phyloP scores from a whole-genome alignment of 2,797 vertebrate genomes.

The Sylvia borin region DNA sequence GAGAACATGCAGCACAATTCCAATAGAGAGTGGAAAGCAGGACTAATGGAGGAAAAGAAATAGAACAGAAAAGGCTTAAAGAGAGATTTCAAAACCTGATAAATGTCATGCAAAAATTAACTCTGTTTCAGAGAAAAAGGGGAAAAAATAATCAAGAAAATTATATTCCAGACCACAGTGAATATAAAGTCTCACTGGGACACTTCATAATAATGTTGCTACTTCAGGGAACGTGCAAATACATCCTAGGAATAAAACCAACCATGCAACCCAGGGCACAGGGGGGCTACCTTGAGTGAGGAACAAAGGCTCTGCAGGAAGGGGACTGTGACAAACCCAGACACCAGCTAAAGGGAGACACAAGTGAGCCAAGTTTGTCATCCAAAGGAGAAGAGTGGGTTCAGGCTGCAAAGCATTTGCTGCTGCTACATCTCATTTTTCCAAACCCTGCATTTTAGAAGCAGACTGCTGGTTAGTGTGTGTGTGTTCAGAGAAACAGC shows the following conservation, averaged over 20 bases:
- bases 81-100: neutral
- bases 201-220: neutral
- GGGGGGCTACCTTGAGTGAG: constrained; percentile 76
- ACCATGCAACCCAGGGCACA: constrained; percentile 45
- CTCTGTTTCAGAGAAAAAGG: neutral
- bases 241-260: constrained; percentile 32
- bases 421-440: constrained; percentile 21
- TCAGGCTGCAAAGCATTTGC: neutral
- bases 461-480: neutral
- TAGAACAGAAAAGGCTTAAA: constrained; percentile 36
- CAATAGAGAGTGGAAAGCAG: constrained; percentile 70
- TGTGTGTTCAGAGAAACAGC: neutral
- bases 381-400: neutral
- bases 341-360: constrained; percentile 74
- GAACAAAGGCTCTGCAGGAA: constrained; percentile 71
- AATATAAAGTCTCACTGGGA: neutral
- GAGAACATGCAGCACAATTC: constrained; percentile 77
- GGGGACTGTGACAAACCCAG: constrained; percentile 73
- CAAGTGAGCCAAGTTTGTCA: constrained; percentile 63
- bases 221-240: constrained; percentile 67
- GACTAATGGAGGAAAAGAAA: constrained; percentile 61
- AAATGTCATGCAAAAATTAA: neutral
- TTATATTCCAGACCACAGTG: neutral
- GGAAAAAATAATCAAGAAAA: neutral
- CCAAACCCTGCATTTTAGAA: neutral